Percentiles rank a stretch among this genome's conserved stretches.
These are phyloP conservation scores for Peromyscus nudipes DNA, from an alignment of 2,797 vertebrate genomes.

Conservation along the genomic window DNA sequence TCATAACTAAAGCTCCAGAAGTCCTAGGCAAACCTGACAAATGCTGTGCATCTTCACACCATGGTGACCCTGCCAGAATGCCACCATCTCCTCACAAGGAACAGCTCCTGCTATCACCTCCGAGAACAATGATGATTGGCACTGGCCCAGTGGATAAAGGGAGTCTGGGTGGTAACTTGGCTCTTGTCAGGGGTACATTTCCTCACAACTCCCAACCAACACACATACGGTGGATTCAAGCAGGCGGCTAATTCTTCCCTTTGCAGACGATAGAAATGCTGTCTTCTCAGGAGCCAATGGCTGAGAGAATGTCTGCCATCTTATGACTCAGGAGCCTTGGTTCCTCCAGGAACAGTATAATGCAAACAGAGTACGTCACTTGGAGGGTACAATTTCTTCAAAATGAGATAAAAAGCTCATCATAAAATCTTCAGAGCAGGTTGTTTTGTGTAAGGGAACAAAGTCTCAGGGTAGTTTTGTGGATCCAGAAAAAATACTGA, in stretches of 20 bases:
- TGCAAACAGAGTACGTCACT: constrained; percentile 57
- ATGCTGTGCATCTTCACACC: constrained; percentile 81
- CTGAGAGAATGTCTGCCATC: constrained; percentile 72
- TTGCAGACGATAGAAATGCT: constrained; percentile 66
- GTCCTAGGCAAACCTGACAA: constrained; percentile 80
- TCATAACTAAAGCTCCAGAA: constrained; percentile 83
- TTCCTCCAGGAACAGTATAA: constrained; percentile 53
- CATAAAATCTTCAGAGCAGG: constrained; percentile 22
- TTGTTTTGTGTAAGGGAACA: constrained; percentile 53
- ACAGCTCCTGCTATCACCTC: constrained; percentile 77
- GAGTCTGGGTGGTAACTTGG: constrained; percentile 76
- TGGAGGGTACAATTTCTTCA: constrained; percentile 39
- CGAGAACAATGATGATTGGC: constrained; percentile 70
- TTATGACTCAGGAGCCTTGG: constrained; percentile 76
- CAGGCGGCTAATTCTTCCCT: constrained; percentile 70
- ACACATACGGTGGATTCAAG: constrained; percentile 73
- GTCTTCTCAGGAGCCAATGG: constrained; percentile 66
- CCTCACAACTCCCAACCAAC: constrained; percentile 76
- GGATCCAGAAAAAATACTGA: constrained; percentile 19
- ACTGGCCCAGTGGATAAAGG: constrained; percentile 72
- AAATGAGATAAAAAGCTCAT: constrained; percentile 50
- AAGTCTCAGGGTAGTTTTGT: background rate
- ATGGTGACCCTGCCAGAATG: constrained; percentile 79
- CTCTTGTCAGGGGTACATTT: constrained; percentile 78
- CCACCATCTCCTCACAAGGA: constrained; percentile 74